Conservation (phyloP, 2,888 invertebrate genomes). For the Pelosia muscerda region DNA sequence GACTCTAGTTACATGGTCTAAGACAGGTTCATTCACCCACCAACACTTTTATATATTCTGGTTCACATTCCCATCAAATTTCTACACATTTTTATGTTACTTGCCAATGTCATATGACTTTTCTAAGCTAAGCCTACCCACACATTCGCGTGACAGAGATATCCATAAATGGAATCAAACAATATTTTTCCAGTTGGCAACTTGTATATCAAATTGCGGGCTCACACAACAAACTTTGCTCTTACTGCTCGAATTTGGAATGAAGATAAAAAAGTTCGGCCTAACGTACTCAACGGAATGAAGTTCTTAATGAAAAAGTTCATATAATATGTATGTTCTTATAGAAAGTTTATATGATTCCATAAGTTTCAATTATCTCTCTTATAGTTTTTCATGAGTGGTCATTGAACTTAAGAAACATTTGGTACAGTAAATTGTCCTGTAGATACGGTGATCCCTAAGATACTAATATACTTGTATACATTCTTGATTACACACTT, state of each 20-base stretch:
- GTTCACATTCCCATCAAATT: too few relatives aligned
- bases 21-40: too few relatives aligned
- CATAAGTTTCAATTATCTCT: not conserved
- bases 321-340: not conserved
- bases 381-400: not conserved
- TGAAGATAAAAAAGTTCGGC: constrained; percentile 13
- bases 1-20: too few relatives aligned
- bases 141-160: not conserved
- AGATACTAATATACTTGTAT: too few relatives aligned
- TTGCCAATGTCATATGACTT: not conserved
- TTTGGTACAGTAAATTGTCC: not conserved
- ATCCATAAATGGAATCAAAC: not conserved
- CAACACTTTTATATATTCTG: too few relatives aligned
- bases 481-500: too few relatives aligned
- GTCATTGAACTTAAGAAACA: not conserved
- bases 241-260: constrained; percentile 5
- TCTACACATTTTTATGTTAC: not conserved
- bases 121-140: not conserved
- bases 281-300: constrained; percentile 9
- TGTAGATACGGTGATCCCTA: not conserved
- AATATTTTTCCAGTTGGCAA: not conserved
- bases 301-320: constrained; percentile 2
- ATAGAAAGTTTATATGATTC: not conserved
- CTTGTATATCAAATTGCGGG: not conserved
- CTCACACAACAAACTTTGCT: constrained; percentile 2